A percentile compares a stretch with the other conserved stretches of the same genome.
These are phyloP conservation scores for Cantharis lateralis DNA, from an alignment of 2,888 invertebrate genomes.

Conservation along the genomic window DNA sequence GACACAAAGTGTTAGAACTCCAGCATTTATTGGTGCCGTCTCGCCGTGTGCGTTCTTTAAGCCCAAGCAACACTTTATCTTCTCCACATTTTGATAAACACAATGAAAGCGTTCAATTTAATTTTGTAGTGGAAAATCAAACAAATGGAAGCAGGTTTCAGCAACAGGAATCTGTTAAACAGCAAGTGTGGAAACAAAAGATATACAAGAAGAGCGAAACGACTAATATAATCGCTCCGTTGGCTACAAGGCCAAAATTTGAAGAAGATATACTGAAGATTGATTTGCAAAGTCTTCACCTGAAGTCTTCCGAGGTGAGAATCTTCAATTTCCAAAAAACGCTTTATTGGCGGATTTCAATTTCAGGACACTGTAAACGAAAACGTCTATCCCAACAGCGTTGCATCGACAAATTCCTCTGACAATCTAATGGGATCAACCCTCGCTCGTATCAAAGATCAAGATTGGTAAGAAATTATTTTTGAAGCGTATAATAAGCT, in stretches of 20 bases:
- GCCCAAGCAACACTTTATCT: slow-evolving; percentile 37
- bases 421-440: slow-evolving; percentile 33
- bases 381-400: slow-evolving; percentile 11
- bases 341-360: background rate
- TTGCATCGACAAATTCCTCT: slow-evolving; percentile 14
- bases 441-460: slow-evolving; percentile 41
- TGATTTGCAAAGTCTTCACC: slow-evolving; percentile 28
- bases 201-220: background rate
- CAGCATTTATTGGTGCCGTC: slow-evolving; percentile 43
- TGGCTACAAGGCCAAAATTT: slow-evolving; percentile 18
- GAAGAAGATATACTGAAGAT: slow-evolving; percentile 30
- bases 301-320: slow-evolving; percentile 30
- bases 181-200: background rate
- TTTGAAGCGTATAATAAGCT: background rate
- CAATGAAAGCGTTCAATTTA: slow-evolving; percentile 13
- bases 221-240: background rate
- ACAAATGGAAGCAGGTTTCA: slow-evolving; percentile 10
- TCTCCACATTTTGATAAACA: background rate
- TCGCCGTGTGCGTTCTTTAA: slow-evolving; percentile 45
- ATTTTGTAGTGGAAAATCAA: slow-evolving; percentile 20
- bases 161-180: background rate
- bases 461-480: slow-evolving; percentile 43
- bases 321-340: background rate
- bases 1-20: slow-evolving; percentile 41
- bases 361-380: slow-evolving; percentile 23